Evolutionary conservation across 1,140 invertebrate genomes (phyloP), one percentile per base, ranked within the genome.

Genomic region (Carposina sasakii): DNA sequence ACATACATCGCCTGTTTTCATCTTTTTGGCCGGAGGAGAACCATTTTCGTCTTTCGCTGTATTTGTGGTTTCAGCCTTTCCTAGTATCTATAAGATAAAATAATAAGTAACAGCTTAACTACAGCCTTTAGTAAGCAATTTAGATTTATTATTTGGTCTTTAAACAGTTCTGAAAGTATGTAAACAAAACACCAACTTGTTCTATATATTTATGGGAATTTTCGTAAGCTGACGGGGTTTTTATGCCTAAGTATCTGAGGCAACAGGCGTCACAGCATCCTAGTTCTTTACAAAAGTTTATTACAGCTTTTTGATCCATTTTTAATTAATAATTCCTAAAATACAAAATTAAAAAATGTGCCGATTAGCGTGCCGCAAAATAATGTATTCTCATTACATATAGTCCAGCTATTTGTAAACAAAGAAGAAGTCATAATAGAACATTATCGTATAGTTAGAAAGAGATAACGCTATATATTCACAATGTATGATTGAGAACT

Each of bases 251-350:
- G 43, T 69, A 82, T 5, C 78, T 66, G 30, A 78, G 46, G 34
- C 69, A 66, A 26, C 78, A 82, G 1, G 60, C 53, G 19, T 71
- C 67, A 42, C 78, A 82, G 47, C 76, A 82, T 5, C 78, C 76
- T 30, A 71, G 30, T 1, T 69, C 61, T 51, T 72, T 76, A 30
- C 76, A 79, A 20, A 62, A 52, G 10, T 63, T 59, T 33, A 65
- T 64, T 54, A 82, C 61, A 13, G 36, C 49, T 52, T 65, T 69
- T 16, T 67, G 48, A 57, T 74, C 55, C 75, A 78, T 79, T 44
- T 36, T 57, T 23, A 23, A 46, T 47, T 23, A 13, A 46, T 2
- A 17, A 30, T 26, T 28, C 26, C 12, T 8, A 5, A 26, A 26
- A 26, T 26, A 26, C 5, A 26, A 26, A 26, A 34, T 13, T n/a